phyloP scores from a whole-genome alignment of 2,797 vertebrate species.

The Menidia menidia region DNA sequence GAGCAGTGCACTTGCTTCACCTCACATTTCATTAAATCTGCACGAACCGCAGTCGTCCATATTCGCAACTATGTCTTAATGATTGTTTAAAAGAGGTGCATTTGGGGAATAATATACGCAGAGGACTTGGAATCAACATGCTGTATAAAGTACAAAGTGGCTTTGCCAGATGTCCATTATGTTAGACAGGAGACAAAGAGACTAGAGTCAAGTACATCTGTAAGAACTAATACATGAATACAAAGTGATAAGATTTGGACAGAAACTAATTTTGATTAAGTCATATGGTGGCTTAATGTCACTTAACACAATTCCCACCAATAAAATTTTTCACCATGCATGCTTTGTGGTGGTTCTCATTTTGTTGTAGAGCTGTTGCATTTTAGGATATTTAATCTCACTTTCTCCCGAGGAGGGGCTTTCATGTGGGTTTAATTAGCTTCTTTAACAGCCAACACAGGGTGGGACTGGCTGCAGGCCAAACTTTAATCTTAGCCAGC shows the following conservation, averaged over 20 bases:
- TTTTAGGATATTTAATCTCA: constrained; percentile 68
- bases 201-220: neutral
- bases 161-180: neutral
- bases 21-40: constrained; percentile 11
- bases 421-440: constrained; percentile 81
- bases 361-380: constrained; percentile 42
- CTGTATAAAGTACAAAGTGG: neutral
- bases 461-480: constrained; percentile 64
- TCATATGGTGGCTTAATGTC: constrained; percentile 4
- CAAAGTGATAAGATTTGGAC: neutral
- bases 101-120: neutral
- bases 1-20: constrained; percentile 20
- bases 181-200: neutral
- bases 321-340: constrained; percentile 20
- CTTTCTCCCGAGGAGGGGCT: constrained; percentile 65
- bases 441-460: constrained; percentile 75
- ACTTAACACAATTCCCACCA: constrained; percentile 29
- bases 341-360: constrained; percentile 46
- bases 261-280: too few relatives aligned
- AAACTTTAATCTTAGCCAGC: constrained; percentile 70
- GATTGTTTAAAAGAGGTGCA: neutral
- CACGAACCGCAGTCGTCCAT: neutral
- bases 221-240: constrained; percentile 11
- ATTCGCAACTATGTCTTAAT: neutral
- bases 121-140: neutral